phyloP scores from a whole-genome alignment of 2,113 vertebrate species.

The Ammodytes marinus region DNA sequence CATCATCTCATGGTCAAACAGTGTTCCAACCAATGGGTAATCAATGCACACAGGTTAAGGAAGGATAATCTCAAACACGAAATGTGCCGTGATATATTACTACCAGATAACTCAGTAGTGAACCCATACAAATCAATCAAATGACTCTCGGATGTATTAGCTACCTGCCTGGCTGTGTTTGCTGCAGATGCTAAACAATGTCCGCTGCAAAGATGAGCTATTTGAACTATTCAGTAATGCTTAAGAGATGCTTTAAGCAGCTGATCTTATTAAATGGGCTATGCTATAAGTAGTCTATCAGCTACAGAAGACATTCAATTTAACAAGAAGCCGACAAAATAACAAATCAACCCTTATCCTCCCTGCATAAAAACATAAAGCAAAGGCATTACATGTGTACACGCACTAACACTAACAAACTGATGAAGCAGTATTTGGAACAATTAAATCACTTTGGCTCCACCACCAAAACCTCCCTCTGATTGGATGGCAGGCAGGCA shows the following conservation, averaged over 20 bases:
- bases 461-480: slow-evolving; percentile 63
- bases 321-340: slow-evolving; percentile 62
- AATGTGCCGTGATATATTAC: not conserved
- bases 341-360: slow-evolving; percentile 37
- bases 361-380: slow-evolving; percentile 35
- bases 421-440: slow-evolving; percentile 60
- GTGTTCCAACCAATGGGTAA: slow-evolving; percentile 20
- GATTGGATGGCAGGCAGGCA: slow-evolving; percentile 69
- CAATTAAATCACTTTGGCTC: slow-evolving; percentile 71
- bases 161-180: slow-evolving; percentile 37
- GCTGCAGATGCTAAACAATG: slow-evolving; percentile 39
- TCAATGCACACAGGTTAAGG: slow-evolving; percentile 17
- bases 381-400: slow-evolving; percentile 40
- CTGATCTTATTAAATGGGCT: slow-evolving; percentile 73
- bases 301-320: slow-evolving; percentile 66
- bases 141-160: slow-evolving; percentile 25
- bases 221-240: slow-evolving; percentile 69
- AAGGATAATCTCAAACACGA: slow-evolving; percentile 16
- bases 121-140: slow-evolving; percentile 6
- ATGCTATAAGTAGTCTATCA: slow-evolving; percentile 62
- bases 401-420: slow-evolving; percentile 40
- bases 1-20: not conserved
- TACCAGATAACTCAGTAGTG: not conserved
- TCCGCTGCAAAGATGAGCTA: slow-evolving; percentile 58
- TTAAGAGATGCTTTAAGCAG: slow-evolving; percentile 67